Evolutionary conservation across 2,888 invertebrate genomes (phyloP).

Genomic region (Dynastes hyllus): DNA sequence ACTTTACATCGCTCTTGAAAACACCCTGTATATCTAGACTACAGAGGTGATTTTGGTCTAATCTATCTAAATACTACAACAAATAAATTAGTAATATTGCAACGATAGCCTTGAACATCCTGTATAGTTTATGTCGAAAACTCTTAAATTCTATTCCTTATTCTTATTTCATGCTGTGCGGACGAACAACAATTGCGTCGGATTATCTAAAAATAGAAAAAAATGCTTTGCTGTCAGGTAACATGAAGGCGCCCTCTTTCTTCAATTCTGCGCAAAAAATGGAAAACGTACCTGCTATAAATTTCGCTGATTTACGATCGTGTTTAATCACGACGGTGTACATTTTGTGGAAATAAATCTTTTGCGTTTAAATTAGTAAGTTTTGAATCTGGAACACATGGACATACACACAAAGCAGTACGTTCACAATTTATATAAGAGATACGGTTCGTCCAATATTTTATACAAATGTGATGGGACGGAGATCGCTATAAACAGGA

Average conservation of each 20-base stretch:
- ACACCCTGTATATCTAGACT: too few relatives aligned
- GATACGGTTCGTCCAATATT: slow-evolving; percentile 29
- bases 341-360: slow-evolving; percentile 19
- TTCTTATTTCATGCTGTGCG: background rate
- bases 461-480: slow-evolving; percentile 31
- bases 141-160: too few relatives aligned
- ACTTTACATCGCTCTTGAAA: too few relatives aligned
- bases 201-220: slow-evolving; percentile 10
- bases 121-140: background rate
- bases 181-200: background rate
- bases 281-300: slow-evolving; percentile 26
- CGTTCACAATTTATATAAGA: slow-evolving; percentile 20
- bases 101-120: background rate
- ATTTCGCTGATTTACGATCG: slow-evolving; percentile 26
- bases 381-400: slow-evolving; percentile 28
- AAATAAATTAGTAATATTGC: too few relatives aligned
- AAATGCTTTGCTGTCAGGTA: background rate
- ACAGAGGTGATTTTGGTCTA: too few relatives aligned
- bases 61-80: too few relatives aligned
- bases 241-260: background rate
- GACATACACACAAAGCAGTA: slow-evolving; percentile 5
- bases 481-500: slow-evolving; percentile 5
- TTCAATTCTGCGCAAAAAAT: background rate
- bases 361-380: slow-evolving; percentile 23
- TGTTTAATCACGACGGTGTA: slow-evolving; percentile 25